Evolutionary conservation across 2,113 vertebrate species (phyloP).

Genomic region (Bucco capensis): DNA sequence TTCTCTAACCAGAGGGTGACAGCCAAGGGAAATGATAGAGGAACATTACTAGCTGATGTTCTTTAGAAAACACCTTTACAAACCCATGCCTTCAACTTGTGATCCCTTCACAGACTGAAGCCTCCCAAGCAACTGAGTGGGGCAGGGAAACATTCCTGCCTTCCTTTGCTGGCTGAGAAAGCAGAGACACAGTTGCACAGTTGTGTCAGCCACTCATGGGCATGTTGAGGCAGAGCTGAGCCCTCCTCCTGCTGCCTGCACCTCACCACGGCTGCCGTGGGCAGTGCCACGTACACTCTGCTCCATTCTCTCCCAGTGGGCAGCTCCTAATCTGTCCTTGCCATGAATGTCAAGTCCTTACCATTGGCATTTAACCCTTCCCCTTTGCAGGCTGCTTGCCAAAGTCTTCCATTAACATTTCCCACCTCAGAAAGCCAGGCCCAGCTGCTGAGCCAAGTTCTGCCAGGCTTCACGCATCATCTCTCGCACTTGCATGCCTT

Average conservation of each 20-base stretch:
- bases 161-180: background rate
- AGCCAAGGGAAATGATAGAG: background rate
- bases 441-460: background rate
- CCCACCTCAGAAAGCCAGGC: rapidly evolving
- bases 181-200: background rate
- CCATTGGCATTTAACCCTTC: rapidly evolving
- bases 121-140: background rate
- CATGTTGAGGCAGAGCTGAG: background rate
- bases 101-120: background rate
- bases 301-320: rapidly evolving
- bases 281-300: rapidly evolving
- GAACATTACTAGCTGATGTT: background rate
- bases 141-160: background rate
- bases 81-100: background rate
- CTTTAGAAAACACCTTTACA: background rate
- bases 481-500: rapidly evolving
- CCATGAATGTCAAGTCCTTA: rapidly evolving
- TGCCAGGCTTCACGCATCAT: rapidly evolving
- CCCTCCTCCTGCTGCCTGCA: background rate
- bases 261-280: rapidly evolving
- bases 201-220: background rate
- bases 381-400: background rate
- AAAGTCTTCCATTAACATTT: rapidly evolving
- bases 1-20: background rate
- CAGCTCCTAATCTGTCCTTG: background rate